These are phyloP conservation scores for Hymenochirus boettgeri DNA, from an alignment of 2,113 vertebrate species.

Conservation along the genomic window DNA sequence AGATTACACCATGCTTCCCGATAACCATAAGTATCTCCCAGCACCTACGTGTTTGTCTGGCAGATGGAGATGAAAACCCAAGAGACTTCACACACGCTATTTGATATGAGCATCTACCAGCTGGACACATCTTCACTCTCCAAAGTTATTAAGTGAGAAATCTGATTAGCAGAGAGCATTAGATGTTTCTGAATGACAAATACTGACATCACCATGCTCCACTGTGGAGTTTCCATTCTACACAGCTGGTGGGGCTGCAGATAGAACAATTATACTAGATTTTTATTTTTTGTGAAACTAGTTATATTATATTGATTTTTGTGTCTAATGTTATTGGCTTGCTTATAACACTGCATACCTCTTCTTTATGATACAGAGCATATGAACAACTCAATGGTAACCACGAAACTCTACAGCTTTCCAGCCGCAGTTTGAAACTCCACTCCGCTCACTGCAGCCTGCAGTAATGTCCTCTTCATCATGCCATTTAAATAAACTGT, in stretches of 20 bases:
- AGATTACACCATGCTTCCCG: constrained; percentile 89
- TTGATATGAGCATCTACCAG: constrained; percentile 79
- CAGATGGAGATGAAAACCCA: constrained; percentile 90
- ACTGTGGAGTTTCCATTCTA: no score
- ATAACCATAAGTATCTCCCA: constrained; percentile 79
- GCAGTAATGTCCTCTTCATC: no score
- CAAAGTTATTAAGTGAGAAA: constrained; percentile 85
- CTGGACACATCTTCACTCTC: constrained; percentile 82
- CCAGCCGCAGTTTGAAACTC: constrained; percentile 90
- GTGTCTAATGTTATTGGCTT: no score
- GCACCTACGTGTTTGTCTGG: constrained; percentile 80
- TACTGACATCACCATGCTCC: no score
- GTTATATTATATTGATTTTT: no score
- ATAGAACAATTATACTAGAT: no score
- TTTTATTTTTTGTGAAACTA: no score
- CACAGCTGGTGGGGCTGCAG: no score
- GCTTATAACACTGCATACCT: no score
- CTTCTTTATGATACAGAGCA: constrained; percentile 60
- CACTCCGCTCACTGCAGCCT: constrained; percentile 82
- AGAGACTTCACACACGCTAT: constrained; percentile 89
- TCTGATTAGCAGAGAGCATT: no score
- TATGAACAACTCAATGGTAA: constrained; percentile 89
- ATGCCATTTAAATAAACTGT: no score
- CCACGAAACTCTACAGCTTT: constrained; percentile 86
- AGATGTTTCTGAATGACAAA: no score